Evolutionary conservation across 2,113 vertebrate genomes (phyloP).

Genomic region (Hemicordylus capensis): DNA sequence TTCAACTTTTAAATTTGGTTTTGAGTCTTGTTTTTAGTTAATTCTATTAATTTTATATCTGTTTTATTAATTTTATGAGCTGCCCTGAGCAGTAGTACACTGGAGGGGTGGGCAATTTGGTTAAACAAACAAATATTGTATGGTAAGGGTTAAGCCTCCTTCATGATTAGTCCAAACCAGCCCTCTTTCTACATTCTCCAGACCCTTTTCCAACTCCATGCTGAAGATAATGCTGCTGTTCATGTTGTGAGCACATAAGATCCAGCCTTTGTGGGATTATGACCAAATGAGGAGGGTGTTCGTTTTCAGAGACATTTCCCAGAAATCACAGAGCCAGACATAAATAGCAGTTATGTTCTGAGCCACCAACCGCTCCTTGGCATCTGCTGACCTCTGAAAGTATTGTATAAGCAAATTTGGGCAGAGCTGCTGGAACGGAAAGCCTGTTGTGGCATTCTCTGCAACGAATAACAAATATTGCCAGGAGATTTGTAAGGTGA

Average conservation of each 20-base stretch:
- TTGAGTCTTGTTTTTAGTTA: too few relatives aligned
- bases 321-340: slow-evolving; percentile 46
- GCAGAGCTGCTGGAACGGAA: slow-evolving; percentile 50
- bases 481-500: slow-evolving; percentile 26
- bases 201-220: background rate
- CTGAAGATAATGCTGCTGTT: slow-evolving; percentile 26
- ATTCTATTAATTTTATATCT: too few relatives aligned
- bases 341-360: slow-evolving; percentile 47
- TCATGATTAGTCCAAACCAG: background rate
- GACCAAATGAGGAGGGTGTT: slow-evolving; percentile 37
- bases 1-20: too few relatives aligned
- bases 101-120: slow-evolving; percentile 11
- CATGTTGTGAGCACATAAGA: slow-evolving; percentile 20
- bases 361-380: slow-evolving; percentile 30
- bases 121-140: too few relatives aligned
- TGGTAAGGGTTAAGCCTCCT: background rate
- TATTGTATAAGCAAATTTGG: background rate
- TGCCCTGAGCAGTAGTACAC: too few relatives aligned
- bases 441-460: slow-evolving; percentile 40
- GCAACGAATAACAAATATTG: background rate
- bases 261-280: slow-evolving; percentile 1
- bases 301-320: slow-evolving; percentile 52
- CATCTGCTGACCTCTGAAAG: slow-evolving; percentile 50
- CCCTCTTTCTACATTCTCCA: background rate
- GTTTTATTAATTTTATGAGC: too few relatives aligned